A percentile compares a stretch with the other conserved stretches of the same genome.
Evolutionary conservation across 2,888 invertebrate genomes (phyloP).

Genomic region (Agriopis leucophaearia): DNA sequence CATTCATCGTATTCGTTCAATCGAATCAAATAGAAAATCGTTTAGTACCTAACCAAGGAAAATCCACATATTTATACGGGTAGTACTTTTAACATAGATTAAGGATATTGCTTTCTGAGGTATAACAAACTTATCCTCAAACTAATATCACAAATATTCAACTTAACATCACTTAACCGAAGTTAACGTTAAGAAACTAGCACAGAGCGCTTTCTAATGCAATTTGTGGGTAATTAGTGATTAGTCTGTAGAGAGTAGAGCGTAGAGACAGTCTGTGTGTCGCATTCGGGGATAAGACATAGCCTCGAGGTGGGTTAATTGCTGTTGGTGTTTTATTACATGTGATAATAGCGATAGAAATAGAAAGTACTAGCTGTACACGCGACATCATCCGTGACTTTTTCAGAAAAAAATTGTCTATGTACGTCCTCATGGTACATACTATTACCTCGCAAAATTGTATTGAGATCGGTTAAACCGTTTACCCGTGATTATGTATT

Average conservation of each 20-base stretch:
- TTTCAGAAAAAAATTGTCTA: too few species aligned
- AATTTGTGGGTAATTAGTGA: constrained; percentile 58
- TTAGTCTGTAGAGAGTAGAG: constrained; percentile 36
- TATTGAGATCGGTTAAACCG: too few species aligned
- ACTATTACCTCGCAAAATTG: too few species aligned
- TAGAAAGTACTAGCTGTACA: background rate
- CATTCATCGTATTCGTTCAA: too few species aligned
- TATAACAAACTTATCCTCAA: background rate
- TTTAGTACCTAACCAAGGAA: too few species aligned
- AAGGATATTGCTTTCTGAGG: too few species aligned
- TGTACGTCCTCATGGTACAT: too few species aligned
- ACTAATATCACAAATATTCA: constrained; percentile 16
- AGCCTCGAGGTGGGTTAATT: constrained; percentile 42
- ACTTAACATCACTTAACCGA: constrained; percentile 15
- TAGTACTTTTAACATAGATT: too few species aligned
- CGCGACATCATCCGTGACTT: too few species aligned
- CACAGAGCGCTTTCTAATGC: constrained; percentile 36
- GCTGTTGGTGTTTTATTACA: constrained; percentile 33
- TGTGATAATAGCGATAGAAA: constrained; percentile 29
- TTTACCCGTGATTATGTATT: too few species aligned
- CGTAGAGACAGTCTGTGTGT: constrained; percentile 35
- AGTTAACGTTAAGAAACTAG: constrained; percentile 25
- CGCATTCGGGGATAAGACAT: constrained; percentile 43
- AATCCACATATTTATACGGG: too few species aligned
- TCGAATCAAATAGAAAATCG: too few species aligned